Conservation (phyloP, 2,888 invertebrate species). For the Leptinotarsa haldemani region DNA sequence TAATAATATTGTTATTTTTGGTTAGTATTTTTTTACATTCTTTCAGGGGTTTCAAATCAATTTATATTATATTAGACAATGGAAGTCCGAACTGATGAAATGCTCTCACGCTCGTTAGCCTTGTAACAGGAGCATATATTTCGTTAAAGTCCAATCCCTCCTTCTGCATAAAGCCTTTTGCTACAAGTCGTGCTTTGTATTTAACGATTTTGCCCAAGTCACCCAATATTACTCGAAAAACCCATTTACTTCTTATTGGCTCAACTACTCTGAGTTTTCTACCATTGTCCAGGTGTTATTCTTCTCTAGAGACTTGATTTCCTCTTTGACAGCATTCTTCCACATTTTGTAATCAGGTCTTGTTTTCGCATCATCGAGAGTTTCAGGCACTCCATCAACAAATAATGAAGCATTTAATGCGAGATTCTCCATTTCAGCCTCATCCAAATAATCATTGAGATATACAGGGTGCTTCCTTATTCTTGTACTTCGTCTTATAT, state of each 20-base stretch:
- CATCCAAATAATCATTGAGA: conserved; percentile 32
- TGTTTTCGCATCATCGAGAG: conserved; percentile 30
- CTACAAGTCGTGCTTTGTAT: conserved; percentile 27
- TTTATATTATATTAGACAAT: too few relatives aligned
- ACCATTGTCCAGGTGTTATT: conserved; percentile 37
- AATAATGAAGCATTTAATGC: conserved; percentile 32
- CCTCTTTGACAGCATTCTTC: conserved; percentile 35
- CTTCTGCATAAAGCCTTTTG: conserved; percentile 20
- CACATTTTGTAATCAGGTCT: conserved; percentile 31
- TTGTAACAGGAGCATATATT: conserved; percentile 41
- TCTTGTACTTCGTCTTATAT: conserved; percentile 1
- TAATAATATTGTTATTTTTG: too few relatives aligned
- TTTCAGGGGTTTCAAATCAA: too few relatives aligned
- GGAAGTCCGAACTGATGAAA: too few relatives aligned
- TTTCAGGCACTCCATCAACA: conserved; percentile 12
- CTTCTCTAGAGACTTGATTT: conserved; percentile 32
- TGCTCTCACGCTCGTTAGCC: too few relatives aligned
- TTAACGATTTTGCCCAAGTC: conserved; percentile 27
- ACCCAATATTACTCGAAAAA: conserved; percentile 31
- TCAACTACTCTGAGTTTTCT: conserved; percentile 31
- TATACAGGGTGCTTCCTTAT: conserved; percentile 24
- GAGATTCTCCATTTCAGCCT: conserved; percentile 38
- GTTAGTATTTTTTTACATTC: too few relatives aligned
- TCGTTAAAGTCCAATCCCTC: conserved; percentile 36
- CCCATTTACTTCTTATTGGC: conserved; percentile 36